phyloP scores from a whole-genome alignment of 2,888 invertebrate genomes.

The Nomada lathburiana region DNA sequence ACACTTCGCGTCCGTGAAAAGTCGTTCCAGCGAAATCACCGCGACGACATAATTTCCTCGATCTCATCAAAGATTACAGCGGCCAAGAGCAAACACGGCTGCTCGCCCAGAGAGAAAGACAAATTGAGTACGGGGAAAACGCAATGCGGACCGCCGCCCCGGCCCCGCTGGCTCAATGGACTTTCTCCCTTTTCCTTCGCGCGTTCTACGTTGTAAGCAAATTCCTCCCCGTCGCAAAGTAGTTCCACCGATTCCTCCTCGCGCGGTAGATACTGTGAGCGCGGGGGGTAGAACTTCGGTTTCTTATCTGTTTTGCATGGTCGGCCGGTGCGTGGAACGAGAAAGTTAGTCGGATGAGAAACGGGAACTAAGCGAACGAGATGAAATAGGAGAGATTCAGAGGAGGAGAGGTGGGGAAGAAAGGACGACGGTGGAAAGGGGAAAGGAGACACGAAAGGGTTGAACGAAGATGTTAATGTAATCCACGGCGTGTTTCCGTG shows the following conservation, averaged over 20 bases:
- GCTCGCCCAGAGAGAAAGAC: slow-evolving; percentile 23
- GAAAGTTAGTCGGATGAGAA: slow-evolving; percentile 64
- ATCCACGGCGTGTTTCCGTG: slow-evolving; percentile 57
- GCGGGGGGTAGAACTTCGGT: slow-evolving; percentile 66
- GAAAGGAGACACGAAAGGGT: neutral
- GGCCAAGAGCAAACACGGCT: slow-evolving; percentile 13
- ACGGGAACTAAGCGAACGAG: slow-evolving; percentile 39
- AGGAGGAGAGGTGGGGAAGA: neutral
- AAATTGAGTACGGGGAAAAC: slow-evolving; percentile 43
- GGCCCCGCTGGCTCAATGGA: slow-evolving; percentile 52
- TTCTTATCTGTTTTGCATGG: slow-evolving; percentile 66
- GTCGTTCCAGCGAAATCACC: slow-evolving; percentile 55
- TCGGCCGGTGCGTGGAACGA: slow-evolving; percentile 50
- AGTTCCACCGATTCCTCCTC: slow-evolving; percentile 34
- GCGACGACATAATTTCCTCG: slow-evolving; percentile 71
- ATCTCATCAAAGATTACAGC: slow-evolving; percentile 71
- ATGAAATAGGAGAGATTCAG: slow-evolving; percentile 5
- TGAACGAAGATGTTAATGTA: slow-evolving; percentile 47
- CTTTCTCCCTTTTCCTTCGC: slow-evolving; percentile 40
- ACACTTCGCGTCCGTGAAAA: slow-evolving; percentile 45
- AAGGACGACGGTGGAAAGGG: neutral
- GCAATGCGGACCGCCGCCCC: slow-evolving; percentile 6
- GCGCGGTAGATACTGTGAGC: slow-evolving; percentile 47
- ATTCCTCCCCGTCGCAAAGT: slow-evolving; percentile 14
- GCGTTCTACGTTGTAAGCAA: slow-evolving; percentile 22